Conservation (phyloP, 1,140 invertebrate species). For the Piezodorus guildinii region DNA sequence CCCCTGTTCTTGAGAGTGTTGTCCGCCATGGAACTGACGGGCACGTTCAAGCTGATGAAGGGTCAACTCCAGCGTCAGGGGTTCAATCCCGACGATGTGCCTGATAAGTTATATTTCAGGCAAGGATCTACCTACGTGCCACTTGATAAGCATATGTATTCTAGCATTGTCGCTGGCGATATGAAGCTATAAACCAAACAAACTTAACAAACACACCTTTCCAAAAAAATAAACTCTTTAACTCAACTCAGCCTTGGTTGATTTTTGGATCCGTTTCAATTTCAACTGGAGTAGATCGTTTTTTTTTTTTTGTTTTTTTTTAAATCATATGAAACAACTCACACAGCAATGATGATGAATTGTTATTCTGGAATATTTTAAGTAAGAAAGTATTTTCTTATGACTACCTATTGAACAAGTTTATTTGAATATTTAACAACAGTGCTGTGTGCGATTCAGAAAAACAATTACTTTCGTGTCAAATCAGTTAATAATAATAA, state of each 20-base stretch:
- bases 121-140: slow-evolving; percentile 45
- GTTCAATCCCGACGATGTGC: slow-evolving; percentile 47
- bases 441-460: too few species aligned
- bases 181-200: slow-evolving; percentile 6
- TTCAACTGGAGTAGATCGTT: background rate
- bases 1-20: slow-evolving; percentile 82
- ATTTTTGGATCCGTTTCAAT: background rate
- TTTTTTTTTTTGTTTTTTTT: too few species aligned
- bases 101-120: slow-evolving; percentile 63
- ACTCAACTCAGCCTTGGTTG: too few species aligned
- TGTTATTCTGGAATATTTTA: background rate
- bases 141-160: slow-evolving; percentile 52
- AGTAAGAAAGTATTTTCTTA: background rate
- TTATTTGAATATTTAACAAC: too few species aligned
- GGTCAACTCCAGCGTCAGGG: slow-evolving; percentile 66
- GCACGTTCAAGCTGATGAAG: slow-evolving; percentile 87
- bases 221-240: background rate
- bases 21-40: slow-evolving; percentile 33
- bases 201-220: background rate
- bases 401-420: too few species aligned
- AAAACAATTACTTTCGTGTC: too few species aligned
- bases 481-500: too few species aligned
- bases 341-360: background rate
- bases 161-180: slow-evolving; percentile 37
- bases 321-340: background rate